Evolutionary conservation across 2,888 invertebrate genomes (phyloP).

Genomic region (Acanthococcus lagerstroemiae): DNA sequence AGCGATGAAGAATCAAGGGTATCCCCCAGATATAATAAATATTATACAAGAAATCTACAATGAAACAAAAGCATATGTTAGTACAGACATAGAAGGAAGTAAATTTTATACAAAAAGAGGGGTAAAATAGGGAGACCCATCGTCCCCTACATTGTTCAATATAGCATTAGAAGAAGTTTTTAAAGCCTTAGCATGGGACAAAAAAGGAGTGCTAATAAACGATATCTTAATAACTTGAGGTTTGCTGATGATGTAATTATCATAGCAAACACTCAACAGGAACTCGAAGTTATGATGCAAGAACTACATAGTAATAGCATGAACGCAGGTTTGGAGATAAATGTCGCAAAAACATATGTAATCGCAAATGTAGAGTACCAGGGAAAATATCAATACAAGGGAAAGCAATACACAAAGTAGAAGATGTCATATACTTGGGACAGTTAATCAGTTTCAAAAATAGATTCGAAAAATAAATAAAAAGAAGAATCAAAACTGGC

Average conservation of each 20-base stretch:
- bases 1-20: no score
- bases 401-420: constrained; percentile 1
- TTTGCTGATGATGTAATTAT: constrained; percentile 7
- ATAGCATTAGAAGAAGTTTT: constrained; percentile 7
- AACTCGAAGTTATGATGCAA: constrained; percentile 7
- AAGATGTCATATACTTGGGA: constrained; percentile 6
- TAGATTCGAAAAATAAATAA: not conserved
- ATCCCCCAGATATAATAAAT: no score
- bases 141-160: constrained; percentile 8
- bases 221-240: not conserved
- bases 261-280: not conserved
- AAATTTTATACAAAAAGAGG: not conserved
- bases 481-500: constrained; percentile 2
- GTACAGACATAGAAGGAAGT: not conserved
- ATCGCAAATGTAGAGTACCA: not conserved
- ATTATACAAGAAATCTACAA: no score
- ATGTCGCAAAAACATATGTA: not conserved
- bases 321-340: not conserved
- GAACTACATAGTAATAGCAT: not conserved
- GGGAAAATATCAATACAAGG: no score
- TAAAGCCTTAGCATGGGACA: not conserved
- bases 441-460: not conserved
- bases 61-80: not conserved
- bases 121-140: constrained; percentile 4
- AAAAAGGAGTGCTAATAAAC: constrained; percentile 5